Percentiles rank a stretch among this genome's conserved stretches.
phyloP scores from a whole-genome alignment of 2,113 vertebrate genomes.

The Spea multiplicata region DNA sequence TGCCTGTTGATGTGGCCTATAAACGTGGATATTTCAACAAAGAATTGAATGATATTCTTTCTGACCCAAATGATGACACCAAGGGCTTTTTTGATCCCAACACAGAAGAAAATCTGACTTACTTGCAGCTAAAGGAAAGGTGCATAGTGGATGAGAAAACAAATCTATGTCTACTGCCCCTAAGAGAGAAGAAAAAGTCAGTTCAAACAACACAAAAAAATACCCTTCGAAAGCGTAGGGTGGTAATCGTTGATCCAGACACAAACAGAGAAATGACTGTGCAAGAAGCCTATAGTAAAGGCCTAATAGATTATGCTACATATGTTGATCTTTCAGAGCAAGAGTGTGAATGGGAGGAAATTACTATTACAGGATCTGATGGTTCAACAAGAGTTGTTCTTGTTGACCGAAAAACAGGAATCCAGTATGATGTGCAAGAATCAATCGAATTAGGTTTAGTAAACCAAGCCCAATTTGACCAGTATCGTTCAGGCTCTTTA shows the following conservation, averaged over 20 bases:
- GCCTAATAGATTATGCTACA: constrained; percentile 86
- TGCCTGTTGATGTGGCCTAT: constrained; percentile 82
- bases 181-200: constrained; percentile 79
- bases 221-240: constrained; percentile 82
- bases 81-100: constrained; percentile 95
- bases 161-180: constrained; percentile 83
- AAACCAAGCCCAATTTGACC: constrained; percentile 75
- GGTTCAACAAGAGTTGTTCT: constrained; percentile 81
- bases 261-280: constrained; percentile 91
- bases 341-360: constrained; percentile 97
- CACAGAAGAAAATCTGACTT: constrained; percentile 92
- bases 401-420: constrained; percentile 81
- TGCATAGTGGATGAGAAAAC: constrained; percentile 84
- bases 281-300: constrained; percentile 86
- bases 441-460: constrained; percentile 77
- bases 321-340: constrained; percentile 83
- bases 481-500: constrained; percentile 82
- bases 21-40: constrained; percentile 85
- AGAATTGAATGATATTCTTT: constrained; percentile 82
- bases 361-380: constrained; percentile 83
- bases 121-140: constrained; percentile 82
- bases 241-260: constrained; percentile 95
- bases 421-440: constrained; percentile 83
- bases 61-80: constrained; percentile 75
- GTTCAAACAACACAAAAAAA: constrained; percentile 79